These are phyloP conservation scores for Lasioglossum oenotherae DNA, from an alignment of 2,888 invertebrate genomes.

Conservation along the genomic window DNA sequence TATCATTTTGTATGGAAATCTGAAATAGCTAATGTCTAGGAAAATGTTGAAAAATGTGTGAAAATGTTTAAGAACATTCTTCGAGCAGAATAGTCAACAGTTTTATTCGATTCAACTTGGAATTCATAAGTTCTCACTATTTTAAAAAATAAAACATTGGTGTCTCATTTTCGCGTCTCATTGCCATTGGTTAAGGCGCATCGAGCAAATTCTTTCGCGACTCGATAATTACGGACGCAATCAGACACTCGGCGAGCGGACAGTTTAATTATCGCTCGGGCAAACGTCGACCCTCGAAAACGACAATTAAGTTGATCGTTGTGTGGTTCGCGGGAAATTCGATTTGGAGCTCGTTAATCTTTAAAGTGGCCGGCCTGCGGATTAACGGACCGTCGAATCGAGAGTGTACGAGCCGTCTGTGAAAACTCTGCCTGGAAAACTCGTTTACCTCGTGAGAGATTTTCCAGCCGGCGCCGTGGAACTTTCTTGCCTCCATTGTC, in stretches of 20 bases:
- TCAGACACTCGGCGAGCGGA: not conserved
- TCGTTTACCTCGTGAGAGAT: slow-evolving; percentile 15
- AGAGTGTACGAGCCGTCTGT: not conserved
- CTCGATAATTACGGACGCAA: not conserved
- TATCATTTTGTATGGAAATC: not conserved
- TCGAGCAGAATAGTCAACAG: too few species aligned
- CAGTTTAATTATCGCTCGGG: slow-evolving; percentile 1
- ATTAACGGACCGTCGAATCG: not conserved
- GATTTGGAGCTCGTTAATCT: slow-evolving; percentile 10
- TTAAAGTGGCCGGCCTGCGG: not conserved
- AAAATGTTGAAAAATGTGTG: too few species aligned
- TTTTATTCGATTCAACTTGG: too few species aligned
- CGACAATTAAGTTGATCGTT: slow-evolving; percentile 12
- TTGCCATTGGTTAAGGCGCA: not conserved
- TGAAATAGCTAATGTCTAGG: too few species aligned
- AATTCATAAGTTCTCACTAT: too few species aligned
- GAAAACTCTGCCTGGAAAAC: slow-evolving; percentile 10
- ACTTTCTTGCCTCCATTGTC: slow-evolving; percentile 39
- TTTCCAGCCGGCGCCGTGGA: not conserved
- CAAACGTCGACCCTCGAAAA: not conserved
- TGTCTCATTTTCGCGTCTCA: not conserved
- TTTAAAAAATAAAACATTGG: too few species aligned
- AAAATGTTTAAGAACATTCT: too few species aligned
- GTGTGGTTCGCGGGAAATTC: slow-evolving; percentile 5
- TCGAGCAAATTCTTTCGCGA: not conserved